Percentiles rank a stretch among this genome's conserved stretches.
Conservation (phyloP, 2,888 invertebrate genomes). For the Idaea biselata region DNA sequence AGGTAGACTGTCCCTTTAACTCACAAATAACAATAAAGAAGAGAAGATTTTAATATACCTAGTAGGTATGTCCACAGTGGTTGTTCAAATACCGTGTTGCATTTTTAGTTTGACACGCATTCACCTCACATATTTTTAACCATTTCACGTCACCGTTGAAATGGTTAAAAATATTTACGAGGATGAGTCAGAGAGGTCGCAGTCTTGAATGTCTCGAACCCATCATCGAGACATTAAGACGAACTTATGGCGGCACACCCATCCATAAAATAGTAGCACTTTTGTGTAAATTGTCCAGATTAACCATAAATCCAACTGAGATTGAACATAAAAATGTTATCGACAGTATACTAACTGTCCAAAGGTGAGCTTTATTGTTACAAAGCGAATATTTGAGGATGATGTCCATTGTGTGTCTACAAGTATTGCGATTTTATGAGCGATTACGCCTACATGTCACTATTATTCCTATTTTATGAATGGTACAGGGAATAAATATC, state of each 20-base stretch:
- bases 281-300: constrained; percentile 19
- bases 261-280: constrained; percentile 15
- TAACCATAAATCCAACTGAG: constrained; percentile 1
- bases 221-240: constrained; percentile 13
- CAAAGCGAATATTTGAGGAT: neutral
- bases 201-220: constrained; percentile 21
- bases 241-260: constrained; percentile 22
- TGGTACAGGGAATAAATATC: neutral
- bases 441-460: constrained; percentile 2
- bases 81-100: neutral
- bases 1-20: too few species aligned
- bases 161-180: constrained; percentile 18
- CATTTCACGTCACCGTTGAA: constrained; percentile 5
- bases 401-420: neutral
- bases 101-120: constrained; percentile 6
- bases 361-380: neutral
- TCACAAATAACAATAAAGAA: neutral
- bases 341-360: constrained; percentile 1
- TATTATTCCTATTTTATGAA: neutral
- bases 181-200: constrained; percentile 23
- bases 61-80: neutral
- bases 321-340: constrained; percentile 2
- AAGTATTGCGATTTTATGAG: neutral
- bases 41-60: neutral
- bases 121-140: too few species aligned